Evolutionary conservation across 2,113 vertebrate genomes (phyloP).

Genomic region (Propithecus coquereli): DNA sequence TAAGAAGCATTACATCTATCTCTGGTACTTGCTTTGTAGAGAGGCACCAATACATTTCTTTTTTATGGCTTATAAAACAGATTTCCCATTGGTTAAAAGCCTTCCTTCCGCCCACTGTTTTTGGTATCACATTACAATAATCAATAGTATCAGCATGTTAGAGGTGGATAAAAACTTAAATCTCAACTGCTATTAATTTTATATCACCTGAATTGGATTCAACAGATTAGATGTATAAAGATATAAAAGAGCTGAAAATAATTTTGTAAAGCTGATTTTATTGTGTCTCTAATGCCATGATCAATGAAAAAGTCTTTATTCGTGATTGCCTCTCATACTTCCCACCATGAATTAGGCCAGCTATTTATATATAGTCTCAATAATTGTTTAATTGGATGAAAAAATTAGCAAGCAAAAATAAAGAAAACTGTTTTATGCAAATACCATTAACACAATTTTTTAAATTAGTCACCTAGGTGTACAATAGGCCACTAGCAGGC

Average conservation of each 20-base stretch:
- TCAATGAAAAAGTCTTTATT: not conserved
- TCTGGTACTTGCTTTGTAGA: not conserved
- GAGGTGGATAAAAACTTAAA: not conserved
- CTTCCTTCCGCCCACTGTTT: not conserved
- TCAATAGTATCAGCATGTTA: not conserved
- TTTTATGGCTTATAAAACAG: not conserved
- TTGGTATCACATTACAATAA: not conserved
- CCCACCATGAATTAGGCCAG: not conserved
- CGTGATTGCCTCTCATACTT: not conserved
- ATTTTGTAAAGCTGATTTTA: not conserved
- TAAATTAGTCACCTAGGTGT: not conserved
- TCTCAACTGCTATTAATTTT: not conserved
- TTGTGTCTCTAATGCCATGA: not conserved
- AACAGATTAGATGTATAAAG: not conserved
- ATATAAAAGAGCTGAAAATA: not conserved
- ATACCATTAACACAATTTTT: slow-evolving; percentile 8
- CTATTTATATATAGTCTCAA: slow-evolving; percentile 6
- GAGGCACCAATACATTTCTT: not conserved
- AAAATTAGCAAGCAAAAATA: slow-evolving; percentile 33
- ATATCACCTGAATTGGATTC: not conserved
- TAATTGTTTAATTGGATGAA: slow-evolving; percentile 44
- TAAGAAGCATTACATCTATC: not conserved
- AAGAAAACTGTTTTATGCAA: not conserved
- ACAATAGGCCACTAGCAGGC: not conserved
- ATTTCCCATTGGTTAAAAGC: not conserved